These are phyloP conservation scores for Cancer borealis DNA, from an alignment of 2,888 invertebrate species.

Conservation along the genomic window DNA sequence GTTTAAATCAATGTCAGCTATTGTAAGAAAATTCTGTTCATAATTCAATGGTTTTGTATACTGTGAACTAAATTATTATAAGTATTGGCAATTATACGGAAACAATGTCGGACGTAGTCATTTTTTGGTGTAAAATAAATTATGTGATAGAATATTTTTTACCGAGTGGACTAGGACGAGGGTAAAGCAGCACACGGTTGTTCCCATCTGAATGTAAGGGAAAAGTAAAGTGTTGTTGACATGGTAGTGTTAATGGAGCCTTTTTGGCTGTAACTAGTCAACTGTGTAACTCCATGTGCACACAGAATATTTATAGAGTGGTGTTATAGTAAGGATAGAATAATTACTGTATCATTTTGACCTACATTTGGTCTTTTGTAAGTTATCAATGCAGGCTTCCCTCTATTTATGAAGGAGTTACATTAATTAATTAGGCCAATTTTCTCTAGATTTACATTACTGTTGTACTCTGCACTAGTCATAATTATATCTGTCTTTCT, in stretches of 20 bases:
- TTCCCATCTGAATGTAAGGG: not conserved
- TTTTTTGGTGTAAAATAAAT: not conserved
- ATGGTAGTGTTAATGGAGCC: not conserved
- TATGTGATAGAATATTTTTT: not conserved
- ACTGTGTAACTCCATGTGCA: not conserved
- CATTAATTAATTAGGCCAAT: not conserved
- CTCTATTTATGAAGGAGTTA: not conserved
- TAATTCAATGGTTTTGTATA: not conserved
- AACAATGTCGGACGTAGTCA: not conserved
- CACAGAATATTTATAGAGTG: slow-evolving; percentile 21
- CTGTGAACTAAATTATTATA: not conserved
- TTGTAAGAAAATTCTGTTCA: not conserved
- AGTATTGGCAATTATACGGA: not conserved
- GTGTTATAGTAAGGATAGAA: not conserved
- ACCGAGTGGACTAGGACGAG: not conserved
- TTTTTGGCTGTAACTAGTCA: not conserved
- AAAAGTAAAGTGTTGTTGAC: not conserved
- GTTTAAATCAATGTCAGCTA: not conserved
- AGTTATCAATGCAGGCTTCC: not conserved
- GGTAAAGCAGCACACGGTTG: not conserved
- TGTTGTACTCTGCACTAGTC: not conserved
- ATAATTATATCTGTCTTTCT: not conserved
- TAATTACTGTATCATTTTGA: not conserved
- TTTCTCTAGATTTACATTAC: not conserved
- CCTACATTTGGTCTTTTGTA: not conserved